phyloP scores from a whole-genome alignment of 2,888 invertebrate genomes.

The Melitaea athalia region DNA sequence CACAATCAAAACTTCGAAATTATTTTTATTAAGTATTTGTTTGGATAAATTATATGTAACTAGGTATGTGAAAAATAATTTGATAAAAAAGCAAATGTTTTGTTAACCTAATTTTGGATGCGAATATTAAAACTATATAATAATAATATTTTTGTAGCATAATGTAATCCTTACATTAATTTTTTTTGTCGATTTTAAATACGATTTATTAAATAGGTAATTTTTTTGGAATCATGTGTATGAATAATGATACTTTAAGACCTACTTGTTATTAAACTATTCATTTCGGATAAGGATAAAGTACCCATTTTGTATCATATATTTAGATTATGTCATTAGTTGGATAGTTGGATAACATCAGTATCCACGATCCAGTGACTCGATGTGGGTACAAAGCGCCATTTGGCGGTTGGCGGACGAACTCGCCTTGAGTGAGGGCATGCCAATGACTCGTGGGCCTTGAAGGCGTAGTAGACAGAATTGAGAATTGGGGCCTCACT shows the following conservation, averaged over 20 bases:
- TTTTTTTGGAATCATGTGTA: too few species aligned
- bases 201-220: neutral
- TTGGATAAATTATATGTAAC: too few species aligned
- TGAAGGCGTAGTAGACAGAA: conserved; percentile 58
- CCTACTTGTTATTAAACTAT: too few species aligned
- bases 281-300: too few species aligned
- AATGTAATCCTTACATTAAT: too few species aligned
- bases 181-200: too few species aligned
- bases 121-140: neutral
- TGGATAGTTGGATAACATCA: neutral
- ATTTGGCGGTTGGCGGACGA: conserved; percentile 54
- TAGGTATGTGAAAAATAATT: too few species aligned
- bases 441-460: conserved; percentile 74
- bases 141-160: too few species aligned
- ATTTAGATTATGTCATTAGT: neutral
- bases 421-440: conserved; percentile 49
- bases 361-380: conserved; percentile 11
- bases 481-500: conserved; percentile 45
- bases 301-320: neutral
- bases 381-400: conserved; percentile 36
- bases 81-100: too few species aligned
- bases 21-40: too few species aligned
- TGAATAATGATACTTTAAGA: too few species aligned
- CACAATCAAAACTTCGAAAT: too few species aligned
- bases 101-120: neutral